Evolutionary conservation across 2,888 invertebrate species (phyloP).

Genomic region (Smittia aterrima): DNA sequence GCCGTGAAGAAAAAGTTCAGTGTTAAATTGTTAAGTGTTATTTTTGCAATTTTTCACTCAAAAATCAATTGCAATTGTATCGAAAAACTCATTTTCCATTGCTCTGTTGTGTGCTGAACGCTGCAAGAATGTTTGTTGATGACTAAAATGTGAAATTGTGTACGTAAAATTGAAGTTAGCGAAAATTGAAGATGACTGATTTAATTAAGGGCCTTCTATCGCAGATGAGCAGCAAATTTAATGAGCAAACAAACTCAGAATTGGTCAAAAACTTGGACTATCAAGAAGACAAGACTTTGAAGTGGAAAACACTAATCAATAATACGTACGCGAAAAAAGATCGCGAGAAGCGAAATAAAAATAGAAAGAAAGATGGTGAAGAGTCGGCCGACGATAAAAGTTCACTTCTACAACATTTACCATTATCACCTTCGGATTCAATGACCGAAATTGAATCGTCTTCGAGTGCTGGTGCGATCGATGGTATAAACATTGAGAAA

Average conservation of each 20-base stretch:
- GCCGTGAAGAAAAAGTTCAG: background rate
- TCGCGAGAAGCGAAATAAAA: slow-evolving; percentile 40
- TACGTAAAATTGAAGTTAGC: slow-evolving; percentile 30
- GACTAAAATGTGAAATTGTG: slow-evolving; percentile 29
- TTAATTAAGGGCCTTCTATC: slow-evolving; percentile 29
- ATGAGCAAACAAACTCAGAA: slow-evolving; percentile 37
- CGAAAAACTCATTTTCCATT: no score
- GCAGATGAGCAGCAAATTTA: slow-evolving; percentile 37
- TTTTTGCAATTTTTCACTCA: background rate
- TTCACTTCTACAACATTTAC: slow-evolving; percentile 14
- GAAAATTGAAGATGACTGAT: slow-evolving; percentile 33
- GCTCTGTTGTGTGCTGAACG: no score
- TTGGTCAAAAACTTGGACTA: slow-evolving; percentile 32
- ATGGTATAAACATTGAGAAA: slow-evolving; percentile 7
- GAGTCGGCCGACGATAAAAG: slow-evolving; percentile 37
- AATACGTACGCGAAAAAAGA: slow-evolving; percentile 50
- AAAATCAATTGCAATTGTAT: background rate
- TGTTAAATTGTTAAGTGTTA: background rate
- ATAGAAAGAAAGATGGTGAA: slow-evolving; percentile 42
- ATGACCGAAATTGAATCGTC: background rate
- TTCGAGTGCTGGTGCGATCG: background rate
- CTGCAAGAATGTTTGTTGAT: background rate
- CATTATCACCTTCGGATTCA: background rate
- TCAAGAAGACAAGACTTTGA: slow-evolving; percentile 51
- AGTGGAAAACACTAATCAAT: slow-evolving; percentile 53